These are phyloP conservation scores for Lomographa bimaculata DNA, from an alignment of 2,888 invertebrate species.

Conservation along the genomic window DNA sequence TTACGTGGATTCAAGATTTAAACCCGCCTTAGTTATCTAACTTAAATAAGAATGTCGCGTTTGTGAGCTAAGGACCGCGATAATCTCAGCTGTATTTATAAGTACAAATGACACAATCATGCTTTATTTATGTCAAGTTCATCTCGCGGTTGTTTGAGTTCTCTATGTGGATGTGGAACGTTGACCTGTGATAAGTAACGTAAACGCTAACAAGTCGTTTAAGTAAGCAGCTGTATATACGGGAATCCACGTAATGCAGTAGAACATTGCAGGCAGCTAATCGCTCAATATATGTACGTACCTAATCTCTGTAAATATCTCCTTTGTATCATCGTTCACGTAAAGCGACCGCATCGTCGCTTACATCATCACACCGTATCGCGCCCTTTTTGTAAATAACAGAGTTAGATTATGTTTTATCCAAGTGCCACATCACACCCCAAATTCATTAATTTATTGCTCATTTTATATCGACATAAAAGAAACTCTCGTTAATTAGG, in stretches of 20 bases:
- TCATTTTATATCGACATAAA: constrained; percentile 67
- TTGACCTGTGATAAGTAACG: constrained; percentile 12
- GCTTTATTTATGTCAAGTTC: too few relatives aligned
- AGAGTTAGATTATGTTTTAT: constrained; percentile 44
- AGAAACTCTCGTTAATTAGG: constrained; percentile 72
- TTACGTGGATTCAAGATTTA: constrained; percentile 62
- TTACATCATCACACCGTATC: constrained; percentile 31
- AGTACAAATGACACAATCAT: too few relatives aligned
- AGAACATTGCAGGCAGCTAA: constrained; percentile 63
- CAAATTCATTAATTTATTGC: constrained; percentile 82
- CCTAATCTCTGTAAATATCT: constrained; percentile 65
- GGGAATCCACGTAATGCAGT: constrained; percentile 67
- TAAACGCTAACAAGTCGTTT: background rate
- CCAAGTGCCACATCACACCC: constrained; percentile 67
- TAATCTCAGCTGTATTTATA: too few relatives aligned
- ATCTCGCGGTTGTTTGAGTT: too few relatives aligned
- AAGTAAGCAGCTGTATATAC: background rate
- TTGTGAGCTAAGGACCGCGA: too few relatives aligned
- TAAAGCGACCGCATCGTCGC: constrained; percentile 37
- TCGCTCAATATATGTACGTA: constrained; percentile 57
- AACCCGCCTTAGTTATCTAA: background rate
- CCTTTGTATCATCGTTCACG: constrained; percentile 45
- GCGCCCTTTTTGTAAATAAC: constrained; percentile 58
- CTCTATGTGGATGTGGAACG: background rate
- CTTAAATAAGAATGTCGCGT: too few relatives aligned